phyloP scores from a whole-genome alignment of 2,113 vertebrate genomes.

The Anoplopoma fimbria region DNA sequence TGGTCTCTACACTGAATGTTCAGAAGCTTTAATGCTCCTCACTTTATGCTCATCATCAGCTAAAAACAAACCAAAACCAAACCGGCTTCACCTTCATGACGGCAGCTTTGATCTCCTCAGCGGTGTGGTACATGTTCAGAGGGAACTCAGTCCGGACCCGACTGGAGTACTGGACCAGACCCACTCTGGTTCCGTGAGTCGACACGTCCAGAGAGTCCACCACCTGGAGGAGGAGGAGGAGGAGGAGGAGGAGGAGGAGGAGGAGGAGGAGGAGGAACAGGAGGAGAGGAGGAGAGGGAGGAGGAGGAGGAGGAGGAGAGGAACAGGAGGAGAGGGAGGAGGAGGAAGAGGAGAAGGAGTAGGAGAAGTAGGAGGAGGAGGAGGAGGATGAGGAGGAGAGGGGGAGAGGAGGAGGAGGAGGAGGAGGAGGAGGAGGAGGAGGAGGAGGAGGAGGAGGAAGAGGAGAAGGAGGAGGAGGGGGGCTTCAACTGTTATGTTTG shows the following conservation, averaged over 20 bases:
- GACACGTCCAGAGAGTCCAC: conserved; percentile 96
- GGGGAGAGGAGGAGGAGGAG: too few relatives aligned
- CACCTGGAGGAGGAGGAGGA: conserved; percentile 67
- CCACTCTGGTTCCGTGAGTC: conserved; percentile 89
- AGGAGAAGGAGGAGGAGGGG: too few relatives aligned
- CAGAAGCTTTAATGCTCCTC: not conserved
- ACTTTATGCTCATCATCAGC: too few relatives aligned
- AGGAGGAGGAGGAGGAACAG: not conserved
- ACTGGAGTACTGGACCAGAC: conserved; percentile 97
- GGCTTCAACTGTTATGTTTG: too few relatives aligned
- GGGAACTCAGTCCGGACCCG: conserved; percentile 95
- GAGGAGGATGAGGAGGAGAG: too few relatives aligned
- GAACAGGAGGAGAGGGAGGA: too few relatives aligned
- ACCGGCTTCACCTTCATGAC: conserved; percentile 84
- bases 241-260: not conserved
- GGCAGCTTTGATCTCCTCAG: conserved; percentile 91
- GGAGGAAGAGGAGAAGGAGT: too few relatives aligned
- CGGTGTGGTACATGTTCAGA: conserved; percentile 89
- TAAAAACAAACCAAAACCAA: not conserved
- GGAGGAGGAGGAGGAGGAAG: too few relatives aligned
- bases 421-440: too few relatives aligned
- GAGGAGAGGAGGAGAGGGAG: too few relatives aligned
- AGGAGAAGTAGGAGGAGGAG: too few relatives aligned
- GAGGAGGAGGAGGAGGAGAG: too few relatives aligned
- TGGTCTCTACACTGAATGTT: not conserved